Evolutionary conservation across 2,113 vertebrate species (phyloP).

Genomic region (Chlorodrepanis virens): DNA sequence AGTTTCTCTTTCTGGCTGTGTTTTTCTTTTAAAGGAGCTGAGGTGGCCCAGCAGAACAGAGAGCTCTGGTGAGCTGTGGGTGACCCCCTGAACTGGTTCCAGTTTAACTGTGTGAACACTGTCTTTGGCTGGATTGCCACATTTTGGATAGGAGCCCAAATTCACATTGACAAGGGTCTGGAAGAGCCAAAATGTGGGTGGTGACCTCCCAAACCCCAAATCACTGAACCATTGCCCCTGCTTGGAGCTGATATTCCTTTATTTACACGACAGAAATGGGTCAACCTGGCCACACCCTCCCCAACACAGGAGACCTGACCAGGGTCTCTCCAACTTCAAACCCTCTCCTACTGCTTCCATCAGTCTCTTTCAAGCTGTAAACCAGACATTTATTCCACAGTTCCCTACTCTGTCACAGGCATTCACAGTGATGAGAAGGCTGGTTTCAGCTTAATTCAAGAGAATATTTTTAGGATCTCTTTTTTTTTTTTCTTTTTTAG

Average conservation of each 20-base stretch:
- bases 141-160: background rate
- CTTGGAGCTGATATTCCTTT: background rate
- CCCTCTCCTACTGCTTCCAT: background rate
- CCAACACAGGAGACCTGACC: background rate
- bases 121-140: background rate
- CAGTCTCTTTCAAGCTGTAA: background rate
- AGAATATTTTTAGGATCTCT: background rate
- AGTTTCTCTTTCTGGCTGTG: background rate
- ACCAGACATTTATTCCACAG: background rate
- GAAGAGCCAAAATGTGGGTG: background rate
- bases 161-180: background rate
- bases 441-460: background rate
- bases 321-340: background rate
- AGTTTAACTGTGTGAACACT: background rate
- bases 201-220: background rate
- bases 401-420: background rate
- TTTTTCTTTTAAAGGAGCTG: background rate
- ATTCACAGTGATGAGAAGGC: background rate
- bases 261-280: background rate
- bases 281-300: accelerated
- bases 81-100: background rate
- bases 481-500: background rate
- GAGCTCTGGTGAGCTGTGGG: background rate
- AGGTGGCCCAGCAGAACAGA: background rate
- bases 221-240: background rate